Evolutionary conservation across 2,888 invertebrate species (phyloP), one percentile per base, ranked within the genome.

Genomic region (Andrena bucephala): DNA sequence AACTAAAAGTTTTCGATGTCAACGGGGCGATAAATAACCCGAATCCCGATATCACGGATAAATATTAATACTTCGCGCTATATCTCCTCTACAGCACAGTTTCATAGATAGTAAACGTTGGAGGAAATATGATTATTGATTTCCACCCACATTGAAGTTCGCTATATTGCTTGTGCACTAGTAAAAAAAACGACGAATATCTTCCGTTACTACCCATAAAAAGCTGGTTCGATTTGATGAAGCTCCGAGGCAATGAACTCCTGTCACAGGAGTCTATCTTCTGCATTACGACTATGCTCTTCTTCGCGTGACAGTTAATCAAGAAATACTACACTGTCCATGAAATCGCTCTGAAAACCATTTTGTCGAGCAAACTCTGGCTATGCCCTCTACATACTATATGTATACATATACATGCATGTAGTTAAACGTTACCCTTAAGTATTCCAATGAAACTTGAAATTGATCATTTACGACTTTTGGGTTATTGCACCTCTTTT

Each of bases 151-250:
- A 60, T 59, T 67, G 27, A 68, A 73, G 74, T 83, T 83, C 65
- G 62, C 77, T 70, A 74, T 42, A 42, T 77, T 80, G 84, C 59
- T 63, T 54, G 71, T 48, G 33, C 27, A 77, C 85, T 66, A 73
- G 62, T 84, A 77, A 81, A 81, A 77, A 59, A 60, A 63, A 68
- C 63, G 50, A 20, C 62, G 63, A 77, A 77, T 84, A 73, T 75
- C 76, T 84, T 66, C 65, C 59, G 72, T 85, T 78, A 84, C 78
- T 70, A 48, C 69, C 78, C 73, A 81, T 84, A 76, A 85, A 81
- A 85, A 76, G 59, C 69, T 73, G 73, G 70, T 73, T 73, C 69
- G 52, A 33, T 57, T 69, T 74, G 83, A 85, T 80, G 75, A 83
- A 85, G 74, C 77, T 68, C 36, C 63, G 54, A 36, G 31, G 74